A percentile compares a stretch with the other conserved stretches of the same genome.
Evolutionary conservation across 2,888 invertebrate species (phyloP).

Genomic region (Epinotia ramella): DNA sequence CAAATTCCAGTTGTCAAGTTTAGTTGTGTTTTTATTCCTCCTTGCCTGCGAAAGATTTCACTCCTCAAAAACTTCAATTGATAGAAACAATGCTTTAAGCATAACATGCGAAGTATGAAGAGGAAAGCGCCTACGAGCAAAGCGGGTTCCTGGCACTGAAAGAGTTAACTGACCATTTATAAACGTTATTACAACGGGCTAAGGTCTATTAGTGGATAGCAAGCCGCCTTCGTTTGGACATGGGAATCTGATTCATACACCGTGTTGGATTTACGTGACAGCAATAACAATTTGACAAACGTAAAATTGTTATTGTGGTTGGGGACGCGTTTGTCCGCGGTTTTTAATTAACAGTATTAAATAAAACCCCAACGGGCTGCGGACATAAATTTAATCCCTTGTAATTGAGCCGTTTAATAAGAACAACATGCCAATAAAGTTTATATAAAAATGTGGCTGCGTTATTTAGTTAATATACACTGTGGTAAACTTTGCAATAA

Average conservation of each 20-base stretch:
- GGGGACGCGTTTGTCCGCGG: slow-evolving; percentile 58
- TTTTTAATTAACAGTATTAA: slow-evolving; percentile 68
- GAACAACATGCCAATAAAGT: background rate
- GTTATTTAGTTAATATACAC: background rate
- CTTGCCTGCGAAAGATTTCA: too few species aligned
- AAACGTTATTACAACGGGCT: background rate
- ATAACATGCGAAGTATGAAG: too few species aligned
- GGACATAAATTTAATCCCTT: slow-evolving; percentile 11
- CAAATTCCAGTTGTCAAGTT: too few species aligned
- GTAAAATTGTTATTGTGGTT: slow-evolving; percentile 11
- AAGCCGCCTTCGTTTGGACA: background rate
- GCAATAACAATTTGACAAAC: slow-evolving; percentile 68
- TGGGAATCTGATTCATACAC: background rate
- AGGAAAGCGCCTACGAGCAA: too few species aligned
- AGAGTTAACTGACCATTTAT: background rate
- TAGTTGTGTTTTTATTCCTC: too few species aligned
- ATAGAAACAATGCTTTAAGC: too few species aligned
- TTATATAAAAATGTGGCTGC: background rate
- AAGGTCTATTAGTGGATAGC: background rate
- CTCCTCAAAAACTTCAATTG: too few species aligned
- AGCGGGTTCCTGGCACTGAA: too few species aligned
- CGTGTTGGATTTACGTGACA: slow-evolving; percentile 59
- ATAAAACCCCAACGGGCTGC: slow-evolving; percentile 55
- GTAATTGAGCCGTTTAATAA: slow-evolving; percentile 16
- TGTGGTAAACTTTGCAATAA: background rate